Base-by-base conservation (phyloP, 1,140 invertebrate genomes). In the Drosophila quadrilineata region DNA sequence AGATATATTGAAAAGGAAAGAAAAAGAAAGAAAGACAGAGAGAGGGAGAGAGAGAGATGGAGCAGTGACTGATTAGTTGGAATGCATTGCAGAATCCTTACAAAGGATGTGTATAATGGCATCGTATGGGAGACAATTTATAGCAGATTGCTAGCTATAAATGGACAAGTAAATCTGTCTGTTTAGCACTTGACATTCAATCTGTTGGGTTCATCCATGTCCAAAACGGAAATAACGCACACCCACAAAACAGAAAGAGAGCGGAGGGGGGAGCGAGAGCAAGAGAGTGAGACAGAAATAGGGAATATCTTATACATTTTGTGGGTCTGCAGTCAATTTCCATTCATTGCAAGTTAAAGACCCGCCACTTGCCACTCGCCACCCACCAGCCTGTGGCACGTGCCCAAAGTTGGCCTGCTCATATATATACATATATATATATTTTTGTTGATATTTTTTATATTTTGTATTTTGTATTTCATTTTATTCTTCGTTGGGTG, bases 121-220 rank as follows among this genome's bases (percentile, higher is more conserved):
- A 14, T 6, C 16, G 14, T 29, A 33, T 43, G 14, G 16, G 33
- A 40, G 6, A 10, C 10, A 9, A 43, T 26, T 36, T 22, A 22
- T 22, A 17, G 19, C 29, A 64, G 28, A 22, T 57, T 31, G 33
- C 6, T 3, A 21, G 26, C 35, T 21, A 41, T 59, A 59, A 49
- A 65, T 26, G 26, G 45, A 65, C 40, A 41, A 64, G 60, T 59
- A 43, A 43, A 59, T 50, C 48, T 59, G 21, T 50, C 26, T 22
- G 54, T 49, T 65, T 36, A 26, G 16, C 45, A 58, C 54, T 65
- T 43, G 62, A 57, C 62, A 58, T 65, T 65, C 62, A 65, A 65
- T 58, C 60, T 57, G 17, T 22, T 16, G 41, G 31, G 49, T 35
- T 38, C n/a, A 28, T 19, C 24, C 36, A 26, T 52, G 58, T 62